phyloP scores from a whole-genome alignment of 2,113 vertebrate species.

The Pterocles orientalis region DNA sequence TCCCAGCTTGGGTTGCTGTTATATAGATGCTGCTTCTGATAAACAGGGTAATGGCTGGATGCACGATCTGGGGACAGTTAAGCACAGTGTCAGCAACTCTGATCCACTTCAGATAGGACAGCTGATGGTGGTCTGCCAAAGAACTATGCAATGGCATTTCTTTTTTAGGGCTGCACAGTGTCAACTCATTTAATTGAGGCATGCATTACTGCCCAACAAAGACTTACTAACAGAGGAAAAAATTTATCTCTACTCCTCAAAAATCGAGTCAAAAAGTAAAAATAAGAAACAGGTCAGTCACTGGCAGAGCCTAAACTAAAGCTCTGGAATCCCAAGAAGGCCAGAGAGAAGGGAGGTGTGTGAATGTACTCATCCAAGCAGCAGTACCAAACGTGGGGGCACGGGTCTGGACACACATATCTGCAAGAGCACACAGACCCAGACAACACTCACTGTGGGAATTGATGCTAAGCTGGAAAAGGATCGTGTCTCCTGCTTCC shows the following conservation, averaged over 20 bases:
- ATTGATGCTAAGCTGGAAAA: conserved; percentile 87
- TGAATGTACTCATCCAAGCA: background rate
- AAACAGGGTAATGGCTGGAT: conserved; percentile 89
- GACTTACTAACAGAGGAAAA: background rate
- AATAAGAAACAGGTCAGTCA: background rate
- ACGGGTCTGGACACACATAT: fast-evolving
- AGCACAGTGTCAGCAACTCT: background rate
- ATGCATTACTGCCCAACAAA: background rate
- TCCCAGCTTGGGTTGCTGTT: conserved; percentile 92
- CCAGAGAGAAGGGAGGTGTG: background rate
- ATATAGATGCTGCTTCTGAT: conserved; percentile 91
- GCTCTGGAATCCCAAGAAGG: background rate
- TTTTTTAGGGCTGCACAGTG: background rate
- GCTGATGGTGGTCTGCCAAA: background rate
- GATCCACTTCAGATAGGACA: background rate
- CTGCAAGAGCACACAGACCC: background rate
- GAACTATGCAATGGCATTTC: background rate
- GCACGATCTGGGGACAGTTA: conserved; percentile 73
- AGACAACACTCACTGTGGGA: conserved; percentile 72
- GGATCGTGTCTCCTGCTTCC: conserved; percentile 79
- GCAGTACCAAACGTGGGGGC: fast-evolving
- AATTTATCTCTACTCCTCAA: background rate
- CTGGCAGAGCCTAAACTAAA: background rate
- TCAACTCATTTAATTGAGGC: background rate
- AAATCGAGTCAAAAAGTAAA: background rate